Conservation (phyloP, 2,113 vertebrate species). For the Hymenochirus boettgeri region DNA sequence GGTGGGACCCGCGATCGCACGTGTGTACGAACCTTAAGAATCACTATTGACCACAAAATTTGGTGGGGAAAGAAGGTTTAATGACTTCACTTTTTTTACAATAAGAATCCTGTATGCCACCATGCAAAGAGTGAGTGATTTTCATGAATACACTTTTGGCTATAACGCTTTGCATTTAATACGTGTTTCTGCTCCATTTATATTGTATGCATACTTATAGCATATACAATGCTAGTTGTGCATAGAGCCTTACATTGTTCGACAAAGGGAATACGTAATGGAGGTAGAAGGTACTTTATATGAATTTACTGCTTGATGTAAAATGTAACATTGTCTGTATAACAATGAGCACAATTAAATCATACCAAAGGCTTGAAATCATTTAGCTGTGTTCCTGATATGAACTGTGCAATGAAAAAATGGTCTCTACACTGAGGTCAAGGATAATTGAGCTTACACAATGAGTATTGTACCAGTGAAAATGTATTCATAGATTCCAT, state of each 20-base stretch:
- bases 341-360: not conserved
- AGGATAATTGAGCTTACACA: constrained; percentile 13
- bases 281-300: not conserved
- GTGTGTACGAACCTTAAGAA: too few species aligned
- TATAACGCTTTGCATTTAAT: too few species aligned
- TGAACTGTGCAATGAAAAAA: constrained; percentile 10
- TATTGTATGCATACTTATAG: too few species aligned
- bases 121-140: too few species aligned
- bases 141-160: too few species aligned
- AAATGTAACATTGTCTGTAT: not conserved
- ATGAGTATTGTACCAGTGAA: constrained; percentile 9
- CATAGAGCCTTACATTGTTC: not conserved
- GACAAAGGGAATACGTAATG: not conserved
- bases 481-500: constrained; percentile 7
- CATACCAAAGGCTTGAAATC: constrained; percentile 4
- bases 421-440: constrained; percentile 1
- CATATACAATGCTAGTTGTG: too few species aligned
- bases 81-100: too few species aligned
- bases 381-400: not conserved
- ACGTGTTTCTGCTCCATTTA: too few species aligned
- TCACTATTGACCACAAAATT: too few species aligned
- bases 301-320: not conserved
- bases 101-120: too few species aligned
- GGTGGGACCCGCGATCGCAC: too few species aligned
- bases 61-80: too few species aligned